phyloP scores from a whole-genome alignment of 2,888 invertebrate genomes.

The Danaus chrysippus region DNA sequence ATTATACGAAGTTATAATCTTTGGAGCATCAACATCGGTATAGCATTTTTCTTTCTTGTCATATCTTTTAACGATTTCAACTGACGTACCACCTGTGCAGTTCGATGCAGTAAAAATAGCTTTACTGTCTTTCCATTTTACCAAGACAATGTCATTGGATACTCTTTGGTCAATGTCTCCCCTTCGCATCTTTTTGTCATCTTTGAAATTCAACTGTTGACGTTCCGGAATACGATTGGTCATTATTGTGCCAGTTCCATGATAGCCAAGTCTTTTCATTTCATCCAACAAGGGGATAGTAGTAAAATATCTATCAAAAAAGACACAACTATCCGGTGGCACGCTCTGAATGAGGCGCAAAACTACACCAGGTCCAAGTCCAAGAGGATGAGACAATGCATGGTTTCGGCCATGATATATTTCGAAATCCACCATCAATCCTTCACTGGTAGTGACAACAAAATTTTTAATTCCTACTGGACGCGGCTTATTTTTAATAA shows the following conservation, averaged over 20 bases:
- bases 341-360: conserved; percentile 29
- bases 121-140: conserved; percentile 15
- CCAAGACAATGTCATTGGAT: conserved; percentile 9
- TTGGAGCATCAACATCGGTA: conserved; percentile 18
- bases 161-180: conserved; percentile 9
- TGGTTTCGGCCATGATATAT: conserved; percentile 30
- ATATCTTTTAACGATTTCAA: conserved; percentile 10
- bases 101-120: conserved; percentile 21
- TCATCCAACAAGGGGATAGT: conserved; percentile 27
- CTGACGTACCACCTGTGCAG: conserved; percentile 19
- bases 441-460: conserved; percentile 21
- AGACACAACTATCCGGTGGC: conserved; percentile 33
- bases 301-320: conserved; percentile 28
- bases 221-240: conserved; percentile 10
- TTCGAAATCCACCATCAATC: conserved; percentile 35
- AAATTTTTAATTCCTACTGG: background rate
- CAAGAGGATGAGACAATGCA: conserved; percentile 19
- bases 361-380: conserved; percentile 34
- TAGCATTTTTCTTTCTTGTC: conserved; percentile 17
- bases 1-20: conserved; percentile 17
- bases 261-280: conserved; percentile 7
- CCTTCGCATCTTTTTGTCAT: conserved; percentile 7
- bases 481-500: conserved; percentile 6
- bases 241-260: conserved; percentile 11
- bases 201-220: conserved; percentile 11